Conservation (phyloP, 2,888 invertebrate genomes). For the Lycaena phlaeas region DNA sequence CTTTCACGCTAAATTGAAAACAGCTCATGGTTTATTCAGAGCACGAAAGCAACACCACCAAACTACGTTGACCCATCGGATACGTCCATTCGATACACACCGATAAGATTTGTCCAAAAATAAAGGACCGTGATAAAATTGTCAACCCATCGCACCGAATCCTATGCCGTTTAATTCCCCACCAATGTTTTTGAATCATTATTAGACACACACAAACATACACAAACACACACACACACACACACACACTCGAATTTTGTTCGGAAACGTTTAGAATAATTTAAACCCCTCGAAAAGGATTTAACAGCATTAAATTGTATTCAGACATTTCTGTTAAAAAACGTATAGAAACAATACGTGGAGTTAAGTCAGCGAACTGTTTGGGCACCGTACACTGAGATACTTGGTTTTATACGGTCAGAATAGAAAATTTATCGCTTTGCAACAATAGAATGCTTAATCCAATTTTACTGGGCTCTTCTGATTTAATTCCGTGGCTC, state of each 20-base stretch:
- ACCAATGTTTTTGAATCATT: constrained; percentile 14
- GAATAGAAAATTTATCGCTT: constrained; percentile 57
- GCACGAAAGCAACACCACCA: constrained; percentile 41
- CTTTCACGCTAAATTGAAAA: constrained; percentile 70
- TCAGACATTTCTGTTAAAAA: constrained; percentile 21
- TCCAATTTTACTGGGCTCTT: constrained; percentile 39
- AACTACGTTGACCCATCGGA: constrained; percentile 36
- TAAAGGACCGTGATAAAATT: constrained; percentile 25
- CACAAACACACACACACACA: too few relatives aligned
- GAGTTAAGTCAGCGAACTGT: constrained; percentile 27
- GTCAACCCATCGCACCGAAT: constrained; percentile 19
- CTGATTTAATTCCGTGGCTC: constrained; percentile 45
- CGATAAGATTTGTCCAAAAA: constrained; percentile 11
- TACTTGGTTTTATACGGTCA: constrained; percentile 38
- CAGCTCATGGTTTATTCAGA: constrained; percentile 70
- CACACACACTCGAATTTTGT: too few relatives aligned
- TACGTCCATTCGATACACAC: constrained; percentile 24
- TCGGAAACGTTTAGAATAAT: not conserved
- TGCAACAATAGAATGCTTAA: constrained; percentile 51
- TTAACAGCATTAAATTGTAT: constrained; percentile 24
- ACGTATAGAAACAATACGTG: constrained; percentile 31
- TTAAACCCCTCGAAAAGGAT: not conserved
- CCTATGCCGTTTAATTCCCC: constrained; percentile 15
- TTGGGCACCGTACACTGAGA: constrained; percentile 32
- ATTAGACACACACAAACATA: not conserved